Conservation (phyloP, 2,888 invertebrate species). For the Plebejus melissa region DNA sequence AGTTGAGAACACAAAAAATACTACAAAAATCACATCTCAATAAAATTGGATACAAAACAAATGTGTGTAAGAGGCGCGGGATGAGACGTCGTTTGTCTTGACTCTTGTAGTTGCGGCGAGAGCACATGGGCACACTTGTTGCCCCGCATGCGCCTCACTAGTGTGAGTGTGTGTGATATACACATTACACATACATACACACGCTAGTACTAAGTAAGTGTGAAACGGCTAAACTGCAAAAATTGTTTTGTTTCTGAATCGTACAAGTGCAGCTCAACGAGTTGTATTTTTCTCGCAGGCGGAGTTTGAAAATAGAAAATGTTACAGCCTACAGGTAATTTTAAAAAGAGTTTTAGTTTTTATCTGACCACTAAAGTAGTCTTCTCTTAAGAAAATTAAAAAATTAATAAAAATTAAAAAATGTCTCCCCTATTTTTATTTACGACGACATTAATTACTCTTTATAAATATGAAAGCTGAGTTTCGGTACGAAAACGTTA, state of each 20-base stretch:
- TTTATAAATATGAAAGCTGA: constrained; percentile 25
- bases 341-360: not conserved
- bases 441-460: constrained; percentile 9
- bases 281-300: not conserved
- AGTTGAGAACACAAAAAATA: not conserved
- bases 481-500: constrained; percentile 43
- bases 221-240: not conserved
- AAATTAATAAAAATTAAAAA: not conserved
- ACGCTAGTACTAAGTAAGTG: not conserved
- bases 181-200: not conserved
- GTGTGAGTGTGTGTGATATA: not conserved
- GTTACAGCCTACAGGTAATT: too few species aligned
- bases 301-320: not conserved
- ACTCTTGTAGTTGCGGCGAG: constrained; percentile 28
- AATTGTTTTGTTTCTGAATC: not conserved
- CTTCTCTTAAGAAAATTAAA: not conserved
- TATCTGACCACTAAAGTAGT: not conserved
- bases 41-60: not conserved
- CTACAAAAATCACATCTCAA: not conserved
- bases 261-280: not conserved
- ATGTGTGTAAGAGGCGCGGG: not conserved
- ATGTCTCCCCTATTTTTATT: constrained; percentile 1
- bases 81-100: constrained; percentile 25
- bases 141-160: constrained; percentile 45
- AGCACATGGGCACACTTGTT: constrained; percentile 74